phyloP scores from a whole-genome alignment of 2,888 invertebrate species.

The Eupithecia vulgata region DNA sequence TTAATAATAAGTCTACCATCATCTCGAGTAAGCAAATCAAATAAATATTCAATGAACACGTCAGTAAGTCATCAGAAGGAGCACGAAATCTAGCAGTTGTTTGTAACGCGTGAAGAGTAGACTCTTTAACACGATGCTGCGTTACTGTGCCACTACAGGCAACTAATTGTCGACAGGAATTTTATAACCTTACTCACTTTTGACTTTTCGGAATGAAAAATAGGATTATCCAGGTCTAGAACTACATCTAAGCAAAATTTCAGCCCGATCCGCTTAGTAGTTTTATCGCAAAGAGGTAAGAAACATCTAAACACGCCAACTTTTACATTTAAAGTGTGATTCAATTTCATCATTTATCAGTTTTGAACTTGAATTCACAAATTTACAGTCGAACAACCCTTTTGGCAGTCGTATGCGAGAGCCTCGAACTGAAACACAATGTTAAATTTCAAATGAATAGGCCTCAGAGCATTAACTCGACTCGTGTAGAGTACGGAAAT shows the following conservation, averaged over 20 bases:
- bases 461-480: conserved; percentile 69
- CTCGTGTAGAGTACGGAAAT: conserved; percentile 66
- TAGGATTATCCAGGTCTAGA: background rate
- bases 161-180: background rate
- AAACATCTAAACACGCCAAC: too few species aligned
- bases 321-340: too few species aligned
- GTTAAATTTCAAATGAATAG: conserved; percentile 76
- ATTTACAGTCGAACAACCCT: background rate
- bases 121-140: conserved; percentile 10
- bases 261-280: background rate
- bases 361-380: too few species aligned
- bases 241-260: background rate
- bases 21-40: background rate
- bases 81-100: conserved; percentile 64
- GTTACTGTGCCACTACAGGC: background rate
- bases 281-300: background rate
- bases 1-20: background rate
- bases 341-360: too few species aligned
- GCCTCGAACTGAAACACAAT: conserved; percentile 63
- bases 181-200: background rate
- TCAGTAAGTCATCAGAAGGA: conserved; percentile 59
- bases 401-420: conserved; percentile 56
- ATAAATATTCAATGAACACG: conserved; percentile 49
- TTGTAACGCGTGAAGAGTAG: conserved; percentile 14
- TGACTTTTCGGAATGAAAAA: background rate